Base-by-base conservation (phyloP, 2,113 vertebrate species). In the Rhynchomys soricoides region DNA sequence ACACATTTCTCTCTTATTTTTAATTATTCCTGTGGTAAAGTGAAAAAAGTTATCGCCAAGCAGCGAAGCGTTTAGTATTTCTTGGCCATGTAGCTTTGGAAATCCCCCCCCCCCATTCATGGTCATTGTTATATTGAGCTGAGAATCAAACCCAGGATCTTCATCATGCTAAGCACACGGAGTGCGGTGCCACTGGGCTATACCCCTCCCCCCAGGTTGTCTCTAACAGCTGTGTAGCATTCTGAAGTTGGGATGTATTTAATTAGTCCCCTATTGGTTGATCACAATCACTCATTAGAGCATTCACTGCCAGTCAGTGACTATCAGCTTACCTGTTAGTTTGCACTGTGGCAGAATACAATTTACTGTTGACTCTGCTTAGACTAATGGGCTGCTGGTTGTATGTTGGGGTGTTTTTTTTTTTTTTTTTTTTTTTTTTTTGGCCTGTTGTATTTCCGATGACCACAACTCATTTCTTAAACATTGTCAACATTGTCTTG, bases 361-460 rank as follows among this genome's bases (percentile, higher is more conserved):
- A 82, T 92, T 88, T 77, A 34, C 93, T 82, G 19, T 66, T 87
- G 95, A 43, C 66, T 50, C 59, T 16, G 0, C 34, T 43, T 12
- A 86, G 71, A 83, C 50, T 92, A 94, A 74, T 37, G 68, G 40
- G 55, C 78, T 89, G 26, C 86, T 94, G 89, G 68, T 86, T 94
- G 48, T 93, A 95, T 92, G 93, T 96, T 86, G 88, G 88, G 34
- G 4, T 17, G 24, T 5, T 1, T 66, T 66, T 66, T 12, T 66
- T 31, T 31, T 31, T 66, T 10, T 88, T n/a, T n/a, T n/a, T n/a
- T n/a, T n/a, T n/a, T n/a, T n/a, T n/a, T 87, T 85, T 92, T 89
- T 19, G 88, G 4, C 64, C 74, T 52, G 34, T 92, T 85, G 7
- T 87, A 37, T 86, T 62, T 95, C 24, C 19, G 4, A 7, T 89